phyloP scores from a whole-genome alignment of 2,888 invertebrate species.

The Leucophenga maculata region DNA sequence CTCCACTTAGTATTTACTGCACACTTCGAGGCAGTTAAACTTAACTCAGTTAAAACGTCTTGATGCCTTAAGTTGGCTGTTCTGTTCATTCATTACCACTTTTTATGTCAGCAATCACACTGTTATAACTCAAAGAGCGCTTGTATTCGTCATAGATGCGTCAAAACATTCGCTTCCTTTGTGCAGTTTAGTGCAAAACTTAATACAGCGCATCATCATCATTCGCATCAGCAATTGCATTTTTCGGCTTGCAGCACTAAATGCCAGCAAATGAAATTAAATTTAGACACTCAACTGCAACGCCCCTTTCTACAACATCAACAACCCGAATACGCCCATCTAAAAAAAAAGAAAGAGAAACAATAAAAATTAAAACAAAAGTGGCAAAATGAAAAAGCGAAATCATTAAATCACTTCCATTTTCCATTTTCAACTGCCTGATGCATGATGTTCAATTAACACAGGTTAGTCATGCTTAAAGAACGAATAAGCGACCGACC shows the following conservation, averaged over 20 bases:
- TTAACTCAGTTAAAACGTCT: not conserved
- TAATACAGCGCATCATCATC: not conserved
- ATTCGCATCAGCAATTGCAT: too few species aligned
- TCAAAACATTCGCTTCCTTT: not conserved
- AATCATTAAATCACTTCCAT: conserved; percentile 56
- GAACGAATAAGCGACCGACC: too few species aligned
- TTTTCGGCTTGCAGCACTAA: conserved; percentile 1
- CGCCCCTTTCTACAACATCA: not conserved
- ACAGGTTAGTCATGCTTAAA: conserved; percentile 40
- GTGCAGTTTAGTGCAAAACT: not conserved
- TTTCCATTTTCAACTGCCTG: conserved; percentile 44
- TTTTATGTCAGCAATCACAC: conserved; percentile 11
- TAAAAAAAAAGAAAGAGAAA: too few species aligned
- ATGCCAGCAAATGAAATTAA: conserved; percentile 7
- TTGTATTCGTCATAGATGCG: not conserved
- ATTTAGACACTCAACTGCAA: not conserved
- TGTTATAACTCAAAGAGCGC: not conserved
- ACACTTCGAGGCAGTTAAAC: not conserved
- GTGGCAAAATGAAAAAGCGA: conserved; percentile 27
- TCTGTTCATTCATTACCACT: not conserved
- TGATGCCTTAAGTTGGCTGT: not conserved
- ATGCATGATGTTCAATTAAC: conserved; percentile 57
- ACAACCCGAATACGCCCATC: not conserved
- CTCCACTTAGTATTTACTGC: not conserved
- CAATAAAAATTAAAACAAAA: not conserved